Evolutionary conservation across 2,888 invertebrate genomes (phyloP).

Genomic region (Hydrotaea cyrtoneurina): DNA sequence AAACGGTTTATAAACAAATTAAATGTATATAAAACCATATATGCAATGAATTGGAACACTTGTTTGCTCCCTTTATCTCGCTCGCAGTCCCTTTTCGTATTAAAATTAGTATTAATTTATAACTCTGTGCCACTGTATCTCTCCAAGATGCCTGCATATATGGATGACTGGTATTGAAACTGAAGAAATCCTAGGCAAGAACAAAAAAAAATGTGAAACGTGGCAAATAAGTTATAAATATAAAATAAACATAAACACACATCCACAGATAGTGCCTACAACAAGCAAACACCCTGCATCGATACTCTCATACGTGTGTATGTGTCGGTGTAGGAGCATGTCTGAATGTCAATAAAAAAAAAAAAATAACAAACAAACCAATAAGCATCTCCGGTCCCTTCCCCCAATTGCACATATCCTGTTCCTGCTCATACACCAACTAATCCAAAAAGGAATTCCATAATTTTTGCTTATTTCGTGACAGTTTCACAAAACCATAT

Average conservation of each 20-base stretch:
- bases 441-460: conserved; percentile 22
- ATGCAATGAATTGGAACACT: too few relatives aligned
- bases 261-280: background rate
- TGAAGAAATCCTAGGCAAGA: conserved; percentile 17
- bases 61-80: too few relatives aligned
- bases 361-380: background rate
- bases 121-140: conserved; percentile 1
- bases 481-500: conserved; percentile 21
- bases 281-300: background rate
- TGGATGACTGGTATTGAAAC: conserved; percentile 22
- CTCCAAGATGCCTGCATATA: conserved; percentile 27
- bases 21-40: too few relatives aligned
- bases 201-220: conserved; percentile 5
- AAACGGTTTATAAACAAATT: too few relatives aligned
- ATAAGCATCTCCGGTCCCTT: background rate
- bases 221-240: conserved; percentile 49
- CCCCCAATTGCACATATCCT: background rate
- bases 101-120: too few relatives aligned
- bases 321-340: background rate
- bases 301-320: background rate
- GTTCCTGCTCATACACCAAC: background rate
- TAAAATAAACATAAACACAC: conserved; percentile 11
- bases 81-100: too few relatives aligned
- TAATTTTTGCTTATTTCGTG: conserved; percentile 37
- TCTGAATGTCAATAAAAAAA: background rate